Evolutionary conservation across 1,140 invertebrate species (phyloP).

Genomic region (Chrysoperla carnea): DNA sequence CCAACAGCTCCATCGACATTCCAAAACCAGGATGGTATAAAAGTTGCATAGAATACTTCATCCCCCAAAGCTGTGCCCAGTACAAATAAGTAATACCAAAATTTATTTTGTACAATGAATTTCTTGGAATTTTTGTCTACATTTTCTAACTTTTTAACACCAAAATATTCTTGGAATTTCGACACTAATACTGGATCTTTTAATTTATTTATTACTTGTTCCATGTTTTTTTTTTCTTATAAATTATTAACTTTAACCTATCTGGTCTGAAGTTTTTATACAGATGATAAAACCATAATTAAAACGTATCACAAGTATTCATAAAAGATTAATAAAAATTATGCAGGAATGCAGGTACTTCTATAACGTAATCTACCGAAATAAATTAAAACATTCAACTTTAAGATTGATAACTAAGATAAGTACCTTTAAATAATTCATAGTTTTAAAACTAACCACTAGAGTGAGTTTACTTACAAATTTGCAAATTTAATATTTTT

Average conservation of each 20-base stretch:
- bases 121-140: slow-evolving; percentile 3
- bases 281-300: too few species aligned
- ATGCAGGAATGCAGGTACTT: too few species aligned
- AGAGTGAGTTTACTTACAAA: too few species aligned
- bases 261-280: too few species aligned
- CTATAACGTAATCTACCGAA: too few species aligned
- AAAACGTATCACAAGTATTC: too few species aligned
- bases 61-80: slow-evolving; percentile 72
- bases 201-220: slow-evolving; percentile 33
- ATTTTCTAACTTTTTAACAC: slow-evolving; percentile 21
- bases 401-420: too few species aligned
- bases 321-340: too few species aligned
- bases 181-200: slow-evolving; percentile 49
- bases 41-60: slow-evolving; percentile 72
- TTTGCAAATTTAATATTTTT: too few species aligned
- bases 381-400: too few species aligned
- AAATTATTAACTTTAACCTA: not conserved
- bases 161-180: slow-evolving; percentile 53
- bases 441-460: too few species aligned
- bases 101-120: slow-evolving; percentile 46
- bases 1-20: slow-evolving; percentile 74
- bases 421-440: too few species aligned
- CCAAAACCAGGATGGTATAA: slow-evolving; percentile 86
- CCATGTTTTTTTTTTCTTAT: not conserved
- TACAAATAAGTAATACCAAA: slow-evolving; percentile 75